phyloP scores from a whole-genome alignment of 2,113 vertebrate species.

The Lota lota region DNA sequence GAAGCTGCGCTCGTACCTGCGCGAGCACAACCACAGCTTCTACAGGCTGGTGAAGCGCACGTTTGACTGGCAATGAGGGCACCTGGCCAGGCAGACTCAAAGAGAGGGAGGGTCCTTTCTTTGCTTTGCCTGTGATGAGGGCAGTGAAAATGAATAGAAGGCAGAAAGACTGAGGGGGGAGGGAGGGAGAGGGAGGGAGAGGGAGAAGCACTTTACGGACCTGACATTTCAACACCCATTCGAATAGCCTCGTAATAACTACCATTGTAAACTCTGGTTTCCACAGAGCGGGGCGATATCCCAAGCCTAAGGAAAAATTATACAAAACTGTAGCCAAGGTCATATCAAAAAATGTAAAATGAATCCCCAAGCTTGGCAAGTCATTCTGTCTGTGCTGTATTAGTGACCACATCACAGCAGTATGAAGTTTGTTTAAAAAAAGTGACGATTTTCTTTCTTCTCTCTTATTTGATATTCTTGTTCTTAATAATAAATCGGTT shows the following conservation, averaged over 20 bases:
- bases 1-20: conserved; percentile 85
- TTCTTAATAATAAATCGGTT: conserved; percentile 81
- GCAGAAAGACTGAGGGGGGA: background rate
- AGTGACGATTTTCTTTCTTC: conserved; percentile 34
- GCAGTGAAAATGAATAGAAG: conserved; percentile 11
- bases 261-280: conserved; percentile 49
- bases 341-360: conserved; percentile 43
- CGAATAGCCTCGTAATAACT: conserved; percentile 52
- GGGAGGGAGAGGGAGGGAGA: conserved; percentile 17
- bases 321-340: conserved; percentile 51
- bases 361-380: conserved; percentile 51
- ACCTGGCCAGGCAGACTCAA: conserved; percentile 19
- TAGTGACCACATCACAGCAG: conserved; percentile 52
- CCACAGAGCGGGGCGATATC: conserved; percentile 51
- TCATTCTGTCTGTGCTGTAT: conserved; percentile 59
- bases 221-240: conserved; percentile 30
- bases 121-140: conserved; percentile 23
- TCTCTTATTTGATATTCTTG: conserved; percentile 78
- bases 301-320: conserved; percentile 29
- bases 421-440: conserved; percentile 49
- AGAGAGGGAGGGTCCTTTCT: conserved; percentile 14
- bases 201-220: conserved; percentile 64
- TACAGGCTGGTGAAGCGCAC: conserved; percentile 87
- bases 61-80: conserved; percentile 84
- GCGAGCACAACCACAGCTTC: conserved; percentile 88